phyloP scores from a whole-genome alignment of 2,113 vertebrate species.

The Dipodomys stephensi region DNA sequence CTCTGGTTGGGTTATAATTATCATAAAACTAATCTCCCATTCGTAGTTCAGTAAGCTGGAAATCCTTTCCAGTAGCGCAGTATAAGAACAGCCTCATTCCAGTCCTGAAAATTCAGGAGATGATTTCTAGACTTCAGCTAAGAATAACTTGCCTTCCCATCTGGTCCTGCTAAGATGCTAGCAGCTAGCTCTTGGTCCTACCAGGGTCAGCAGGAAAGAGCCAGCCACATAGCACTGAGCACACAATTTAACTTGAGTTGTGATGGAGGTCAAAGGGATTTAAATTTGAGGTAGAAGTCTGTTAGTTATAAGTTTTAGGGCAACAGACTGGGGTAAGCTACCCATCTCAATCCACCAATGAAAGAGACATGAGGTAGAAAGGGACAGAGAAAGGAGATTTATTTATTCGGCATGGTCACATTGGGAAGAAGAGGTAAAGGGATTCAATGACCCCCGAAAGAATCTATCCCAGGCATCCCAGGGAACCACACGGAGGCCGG shows the following conservation, averaged over 20 bases:
- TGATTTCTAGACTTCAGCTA: not conserved
- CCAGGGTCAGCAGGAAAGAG: not conserved
- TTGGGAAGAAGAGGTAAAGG: no score
- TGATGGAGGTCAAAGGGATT: not conserved
- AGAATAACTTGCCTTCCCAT: not conserved
- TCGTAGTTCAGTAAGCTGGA: constrained; percentile 11
- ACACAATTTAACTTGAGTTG: not conserved
- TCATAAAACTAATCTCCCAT: not conserved
- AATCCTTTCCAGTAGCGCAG: not conserved
- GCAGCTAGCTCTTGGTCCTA: not conserved
- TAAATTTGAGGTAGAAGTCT: not conserved
- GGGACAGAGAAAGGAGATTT: no score
- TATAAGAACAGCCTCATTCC: not conserved
- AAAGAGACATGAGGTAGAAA: no score
- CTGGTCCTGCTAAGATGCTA: not conserved
- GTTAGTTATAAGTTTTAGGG: not conserved
- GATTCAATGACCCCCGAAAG: no score
- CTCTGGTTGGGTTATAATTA: not conserved
- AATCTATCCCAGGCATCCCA: no score
- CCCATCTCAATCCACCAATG: no score
- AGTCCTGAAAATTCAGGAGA: not conserved
- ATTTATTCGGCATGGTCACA: no score
- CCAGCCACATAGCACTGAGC: not conserved
- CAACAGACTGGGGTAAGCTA: not conserved
- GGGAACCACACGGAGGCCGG: no score